Percentiles rank a stretch among this genome's conserved stretches.
phyloP scores from a whole-genome alignment of 2,888 invertebrate genomes.

The Neoitamus cyanurus region DNA sequence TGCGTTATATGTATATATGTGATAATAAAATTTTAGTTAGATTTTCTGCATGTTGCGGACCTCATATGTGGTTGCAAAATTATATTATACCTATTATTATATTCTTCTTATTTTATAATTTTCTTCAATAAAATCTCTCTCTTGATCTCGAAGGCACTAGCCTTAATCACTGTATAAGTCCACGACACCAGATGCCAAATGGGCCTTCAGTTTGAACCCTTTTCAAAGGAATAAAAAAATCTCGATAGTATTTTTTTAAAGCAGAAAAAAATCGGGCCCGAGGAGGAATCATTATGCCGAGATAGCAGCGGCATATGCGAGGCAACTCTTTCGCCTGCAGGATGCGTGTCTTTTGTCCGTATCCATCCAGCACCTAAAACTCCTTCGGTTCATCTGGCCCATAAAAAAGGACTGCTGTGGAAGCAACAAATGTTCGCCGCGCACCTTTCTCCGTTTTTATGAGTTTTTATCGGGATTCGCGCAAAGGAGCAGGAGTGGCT shows the following conservation, averaged over 20 bases:
- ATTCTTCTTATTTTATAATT: too few species aligned
- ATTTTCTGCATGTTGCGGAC: too few species aligned
- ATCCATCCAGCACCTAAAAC: neutral
- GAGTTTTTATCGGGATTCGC: neutral
- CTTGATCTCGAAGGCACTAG: too few species aligned
- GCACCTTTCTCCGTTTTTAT: conserved; percentile 5
- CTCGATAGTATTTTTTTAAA: neutral
- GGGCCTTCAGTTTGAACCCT: neutral
- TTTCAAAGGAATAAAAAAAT: neutral
- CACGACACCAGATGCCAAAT: neutral
- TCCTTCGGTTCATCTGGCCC: neutral
- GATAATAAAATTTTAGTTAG: too few species aligned
- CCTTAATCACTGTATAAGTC: neutral
- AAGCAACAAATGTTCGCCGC: neutral
- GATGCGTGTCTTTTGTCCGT: neutral
- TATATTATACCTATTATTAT: too few species aligned
- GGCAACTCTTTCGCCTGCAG: neutral
- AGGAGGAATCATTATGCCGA: too few species aligned
- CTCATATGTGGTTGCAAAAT: too few species aligned
- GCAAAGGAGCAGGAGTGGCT: neutral
- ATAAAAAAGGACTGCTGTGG: neutral
- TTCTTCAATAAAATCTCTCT: too few species aligned
- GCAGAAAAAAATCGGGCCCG: neutral
- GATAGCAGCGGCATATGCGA: neutral
- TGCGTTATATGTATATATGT: too few species aligned